Percentiles rank a stretch among this genome's conserved stretches.
phyloP scores from a whole-genome alignment of 2,797 vertebrate species.

The Anguilla megastoma region DNA sequence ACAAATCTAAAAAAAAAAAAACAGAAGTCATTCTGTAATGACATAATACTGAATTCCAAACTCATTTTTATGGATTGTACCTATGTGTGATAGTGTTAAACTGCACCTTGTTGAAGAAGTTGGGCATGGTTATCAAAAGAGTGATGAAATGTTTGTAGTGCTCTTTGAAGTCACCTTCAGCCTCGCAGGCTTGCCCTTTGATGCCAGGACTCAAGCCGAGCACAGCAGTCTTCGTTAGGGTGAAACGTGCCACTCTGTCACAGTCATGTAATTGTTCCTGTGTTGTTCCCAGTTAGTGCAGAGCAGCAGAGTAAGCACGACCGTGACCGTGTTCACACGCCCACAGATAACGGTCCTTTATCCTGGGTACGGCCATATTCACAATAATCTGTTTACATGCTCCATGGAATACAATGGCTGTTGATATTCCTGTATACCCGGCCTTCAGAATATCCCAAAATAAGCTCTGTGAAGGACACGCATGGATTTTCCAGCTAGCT shows the following conservation, averaged over 20 bases:
- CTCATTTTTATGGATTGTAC: background rate
- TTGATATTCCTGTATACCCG: too few relatives aligned
- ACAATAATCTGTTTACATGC: too few relatives aligned
- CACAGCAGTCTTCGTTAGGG: background rate
- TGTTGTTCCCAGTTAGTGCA: background rate
- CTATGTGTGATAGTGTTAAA: background rate
- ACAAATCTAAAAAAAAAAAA: background rate
- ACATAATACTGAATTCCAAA: background rate
- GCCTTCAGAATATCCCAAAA: too few relatives aligned
- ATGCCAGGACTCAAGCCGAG: background rate
- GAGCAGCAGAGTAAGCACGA: too few relatives aligned
- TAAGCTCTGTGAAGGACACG: too few relatives aligned
- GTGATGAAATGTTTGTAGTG: background rate
- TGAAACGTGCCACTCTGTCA: background rate
- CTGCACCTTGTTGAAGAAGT: background rate
- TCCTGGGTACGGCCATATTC: too few relatives aligned
- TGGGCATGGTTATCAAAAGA: background rate
- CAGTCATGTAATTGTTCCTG: background rate
- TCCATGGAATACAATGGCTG: too few relatives aligned
- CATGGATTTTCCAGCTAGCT: too few relatives aligned
- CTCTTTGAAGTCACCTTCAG: constrained; percentile 2
- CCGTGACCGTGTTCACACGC: too few relatives aligned
- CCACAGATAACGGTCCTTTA: too few relatives aligned
- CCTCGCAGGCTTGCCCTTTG: background rate
- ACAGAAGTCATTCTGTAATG: background rate